Evolutionary conservation across 2,797 vertebrate genomes (phyloP).

Genomic region (Amblyopsis hoosieri): DNA sequence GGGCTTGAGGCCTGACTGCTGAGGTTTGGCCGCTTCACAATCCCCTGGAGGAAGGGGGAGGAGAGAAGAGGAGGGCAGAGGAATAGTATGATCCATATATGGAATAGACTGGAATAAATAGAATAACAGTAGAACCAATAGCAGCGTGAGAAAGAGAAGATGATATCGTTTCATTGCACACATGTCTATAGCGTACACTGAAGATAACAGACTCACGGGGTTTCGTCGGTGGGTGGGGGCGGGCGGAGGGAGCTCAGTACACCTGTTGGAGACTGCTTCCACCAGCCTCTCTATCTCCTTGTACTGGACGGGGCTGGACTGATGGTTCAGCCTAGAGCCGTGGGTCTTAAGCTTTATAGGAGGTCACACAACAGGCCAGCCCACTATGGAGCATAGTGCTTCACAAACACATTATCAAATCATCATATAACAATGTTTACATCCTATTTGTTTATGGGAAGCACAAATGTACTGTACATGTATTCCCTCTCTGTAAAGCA

Average conservation of each 20-base stretch:
- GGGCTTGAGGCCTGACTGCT: conserved; percentile 59
- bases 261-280: conserved; percentile 77
- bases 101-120: neutral
- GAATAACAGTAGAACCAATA: too few relatives aligned
- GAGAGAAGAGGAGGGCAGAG: neutral
- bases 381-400: too few relatives aligned
- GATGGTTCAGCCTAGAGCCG: conserved; percentile 84
- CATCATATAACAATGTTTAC: too few relatives aligned
- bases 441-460: too few relatives aligned
- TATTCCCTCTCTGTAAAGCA: too few relatives aligned
- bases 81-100: neutral
- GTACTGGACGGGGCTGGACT: conserved; percentile 86
- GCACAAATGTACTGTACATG: too few relatives aligned
- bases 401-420: too few relatives aligned
- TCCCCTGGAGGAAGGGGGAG: conserved; percentile 47
- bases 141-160: too few relatives aligned
- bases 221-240: conserved; percentile 32
- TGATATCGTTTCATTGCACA: too few relatives aligned
- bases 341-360: too few relatives aligned
- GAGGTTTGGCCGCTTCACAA: conserved; percentile 40
- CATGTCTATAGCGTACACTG: too few relatives aligned
- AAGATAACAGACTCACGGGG: conserved; percentile 53
- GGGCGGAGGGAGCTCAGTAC: conserved; percentile 75
- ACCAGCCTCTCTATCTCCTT: conserved; percentile 79
- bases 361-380: too few relatives aligned